These are phyloP conservation scores for Argyrosomus japonicus DNA, from an alignment of 2,113 vertebrate species.

Conservation along the genomic window DNA sequence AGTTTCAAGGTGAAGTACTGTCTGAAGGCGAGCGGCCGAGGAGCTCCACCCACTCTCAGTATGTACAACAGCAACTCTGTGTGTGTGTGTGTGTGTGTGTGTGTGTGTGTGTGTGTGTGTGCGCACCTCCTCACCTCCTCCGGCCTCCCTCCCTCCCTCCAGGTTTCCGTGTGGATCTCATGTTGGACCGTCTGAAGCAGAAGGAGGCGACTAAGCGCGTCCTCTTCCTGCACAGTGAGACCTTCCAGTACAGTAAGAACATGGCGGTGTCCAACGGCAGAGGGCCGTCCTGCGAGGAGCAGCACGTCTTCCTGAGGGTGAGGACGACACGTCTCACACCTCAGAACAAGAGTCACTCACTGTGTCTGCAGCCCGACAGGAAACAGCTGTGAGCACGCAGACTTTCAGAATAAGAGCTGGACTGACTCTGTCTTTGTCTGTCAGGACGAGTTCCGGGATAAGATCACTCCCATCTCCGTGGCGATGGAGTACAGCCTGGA, in stretches of 20 bases:
- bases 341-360: too few species aligned
- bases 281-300: slow-evolving; percentile 89
- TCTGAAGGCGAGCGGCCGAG: slow-evolving; percentile 89
- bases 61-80: not conserved
- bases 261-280: slow-evolving; percentile 87
- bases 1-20: slow-evolving; percentile 97
- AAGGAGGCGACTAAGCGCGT: slow-evolving; percentile 94
- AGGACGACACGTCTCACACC: slow-evolving; percentile 47
- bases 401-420: not conserved
- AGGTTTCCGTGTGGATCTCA: slow-evolving; percentile 93
- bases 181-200: slow-evolving; percentile 95
- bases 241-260: slow-evolving; percentile 89
- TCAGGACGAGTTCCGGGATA: slow-evolving; percentile 97
- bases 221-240: slow-evolving; percentile 88
- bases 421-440: not conserved
- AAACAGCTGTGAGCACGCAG: too few species aligned
- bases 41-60: slow-evolving; percentile 88
- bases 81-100: slow-evolving; percentile 3
- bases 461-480: slow-evolving; percentile 95
- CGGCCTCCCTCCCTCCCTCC: not conserved
- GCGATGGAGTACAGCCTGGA: slow-evolving; percentile 95
- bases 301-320: slow-evolving; percentile 90
- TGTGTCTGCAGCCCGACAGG: too few species aligned
- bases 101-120: not conserved
- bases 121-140: not conserved